These are phyloP conservation scores for Melospiza melodia DNA, from an alignment of 2,113 vertebrate genomes.

Conservation along the genomic window DNA sequence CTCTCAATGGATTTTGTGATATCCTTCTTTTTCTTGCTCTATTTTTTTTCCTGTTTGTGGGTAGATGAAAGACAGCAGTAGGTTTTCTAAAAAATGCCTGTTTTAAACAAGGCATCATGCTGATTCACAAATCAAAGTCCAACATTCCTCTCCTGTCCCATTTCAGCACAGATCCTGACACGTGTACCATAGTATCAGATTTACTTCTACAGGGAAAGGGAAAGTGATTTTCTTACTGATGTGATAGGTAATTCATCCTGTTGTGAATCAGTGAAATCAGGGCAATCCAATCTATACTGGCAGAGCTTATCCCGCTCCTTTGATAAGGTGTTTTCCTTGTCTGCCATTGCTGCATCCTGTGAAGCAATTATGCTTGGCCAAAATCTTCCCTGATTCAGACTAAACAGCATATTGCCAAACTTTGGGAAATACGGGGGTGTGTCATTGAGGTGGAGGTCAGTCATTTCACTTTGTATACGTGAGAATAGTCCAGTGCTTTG, in stretches of 20 bases:
- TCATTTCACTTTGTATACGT: neutral
- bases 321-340: fast-evolving
- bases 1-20: neutral
- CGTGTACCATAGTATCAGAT: neutral
- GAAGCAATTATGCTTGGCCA: neutral
- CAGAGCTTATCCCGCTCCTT: neutral
- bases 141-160: neutral
- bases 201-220: neutral
- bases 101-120: neutral
- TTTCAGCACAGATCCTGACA: neutral
- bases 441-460: neutral
- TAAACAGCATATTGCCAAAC: neutral
- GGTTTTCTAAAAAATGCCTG: neutral
- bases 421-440: neutral
- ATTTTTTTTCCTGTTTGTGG: neutral
- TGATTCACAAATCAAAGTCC: neutral
- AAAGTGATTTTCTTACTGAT: neutral
- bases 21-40: fast-evolving
- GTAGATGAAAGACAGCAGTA: neutral
- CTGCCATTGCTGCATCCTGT: neutral
- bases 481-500: fast-evolving
- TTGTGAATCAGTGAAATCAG: neutral
- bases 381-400: neutral
- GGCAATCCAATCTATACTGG: neutral
- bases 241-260: neutral